Percentiles rank a stretch among this genome's conserved stretches.
Conservation (phyloP, 2,113 vertebrate species). For the Phylloscopus trochilus region DNA sequence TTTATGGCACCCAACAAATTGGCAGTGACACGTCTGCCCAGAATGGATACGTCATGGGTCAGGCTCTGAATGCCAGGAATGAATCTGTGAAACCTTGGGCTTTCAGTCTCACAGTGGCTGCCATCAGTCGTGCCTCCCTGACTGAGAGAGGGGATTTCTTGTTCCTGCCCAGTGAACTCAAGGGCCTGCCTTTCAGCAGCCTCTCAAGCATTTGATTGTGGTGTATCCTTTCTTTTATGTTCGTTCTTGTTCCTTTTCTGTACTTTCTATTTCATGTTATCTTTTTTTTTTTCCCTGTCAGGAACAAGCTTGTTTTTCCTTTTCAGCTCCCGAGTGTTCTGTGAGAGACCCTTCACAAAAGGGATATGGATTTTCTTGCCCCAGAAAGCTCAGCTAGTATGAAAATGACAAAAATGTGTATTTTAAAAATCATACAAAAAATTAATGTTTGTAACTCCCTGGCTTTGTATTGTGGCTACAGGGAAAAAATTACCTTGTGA, state of each 20-base stretch:
- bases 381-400: neutral
- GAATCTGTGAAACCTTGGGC: neutral
- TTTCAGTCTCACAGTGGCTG: neutral
- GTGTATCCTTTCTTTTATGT: neutral
- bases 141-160: neutral
- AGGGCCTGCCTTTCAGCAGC: neutral
- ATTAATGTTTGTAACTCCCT: neutral
- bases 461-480: neutral
- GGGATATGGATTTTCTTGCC: constrained; percentile 36
- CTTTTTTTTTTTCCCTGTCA: neutral
- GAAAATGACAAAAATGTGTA: neutral
- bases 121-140: neutral
- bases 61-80: constrained; percentile 19
- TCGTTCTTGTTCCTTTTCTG: neutral
- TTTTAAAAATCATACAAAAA: neutral
- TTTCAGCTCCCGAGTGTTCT: neutral
- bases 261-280: neutral
- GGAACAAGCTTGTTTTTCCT: neutral
- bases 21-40: neutral
- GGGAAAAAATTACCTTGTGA: neutral
- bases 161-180: neutral
- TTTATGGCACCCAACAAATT: neutral
- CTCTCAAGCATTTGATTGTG: neutral
- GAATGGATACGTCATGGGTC: neutral
- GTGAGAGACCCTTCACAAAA: constrained; percentile 40